These are phyloP conservation scores for Gallinago media DNA, from an alignment of 2,113 vertebrate genomes.

Conservation along the genomic window DNA sequence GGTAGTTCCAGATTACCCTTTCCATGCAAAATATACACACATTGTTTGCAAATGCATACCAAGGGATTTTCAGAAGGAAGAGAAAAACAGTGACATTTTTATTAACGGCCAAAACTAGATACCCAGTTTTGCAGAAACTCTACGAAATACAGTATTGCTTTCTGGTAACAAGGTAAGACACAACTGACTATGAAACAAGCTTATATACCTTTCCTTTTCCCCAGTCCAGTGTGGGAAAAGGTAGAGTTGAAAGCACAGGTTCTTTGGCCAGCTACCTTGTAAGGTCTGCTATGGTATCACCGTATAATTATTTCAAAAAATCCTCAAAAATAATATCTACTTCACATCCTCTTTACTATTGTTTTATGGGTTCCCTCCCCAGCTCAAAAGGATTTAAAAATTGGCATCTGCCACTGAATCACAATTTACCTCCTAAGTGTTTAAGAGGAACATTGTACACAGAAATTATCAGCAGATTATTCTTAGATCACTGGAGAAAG, in stretches of 20 bases:
- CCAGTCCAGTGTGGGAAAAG: neutral
- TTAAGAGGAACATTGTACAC: neutral
- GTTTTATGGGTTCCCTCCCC: neutral
- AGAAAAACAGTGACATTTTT: neutral
- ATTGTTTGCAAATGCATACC: neutral
- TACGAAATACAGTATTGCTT: rapidly evolving
- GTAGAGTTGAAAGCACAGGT: neutral
- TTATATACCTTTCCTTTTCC: neutral
- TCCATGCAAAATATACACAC: neutral
- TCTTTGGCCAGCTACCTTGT: rapidly evolving
- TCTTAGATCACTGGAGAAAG: neutral
- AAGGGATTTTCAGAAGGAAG: neutral
- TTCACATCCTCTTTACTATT: neutral
- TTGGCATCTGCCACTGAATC: neutral
- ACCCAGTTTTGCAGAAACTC: neutral
- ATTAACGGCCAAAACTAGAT: neutral
- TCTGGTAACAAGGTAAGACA: neutral
- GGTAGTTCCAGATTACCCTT: neutral
- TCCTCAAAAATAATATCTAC: neutral
- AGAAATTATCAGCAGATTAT: neutral
- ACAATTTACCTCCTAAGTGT: neutral
- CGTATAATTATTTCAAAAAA: neutral
- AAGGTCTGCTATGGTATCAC: neutral
- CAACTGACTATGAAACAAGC: neutral
- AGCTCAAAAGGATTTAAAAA: neutral